Evolutionary conservation across 1,140 invertebrate genomes (phyloP), one percentile per base, ranked within the genome.

Genomic region (Eumaeus atala): DNA sequence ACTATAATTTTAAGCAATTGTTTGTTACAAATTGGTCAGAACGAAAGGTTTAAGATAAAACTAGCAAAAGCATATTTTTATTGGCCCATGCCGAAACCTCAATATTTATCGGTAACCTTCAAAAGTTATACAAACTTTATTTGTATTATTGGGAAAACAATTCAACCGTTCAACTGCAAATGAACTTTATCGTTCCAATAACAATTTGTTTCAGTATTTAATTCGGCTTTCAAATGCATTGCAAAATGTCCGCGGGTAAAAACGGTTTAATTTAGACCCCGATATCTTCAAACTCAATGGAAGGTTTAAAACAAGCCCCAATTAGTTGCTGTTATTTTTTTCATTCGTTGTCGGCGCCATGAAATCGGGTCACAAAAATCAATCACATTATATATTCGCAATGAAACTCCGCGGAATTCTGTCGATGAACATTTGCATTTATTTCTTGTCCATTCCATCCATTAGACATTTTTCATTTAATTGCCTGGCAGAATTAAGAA

Each of bases 361-460:
- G n/a, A 44, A 44, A 44, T 44, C 40, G 17, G 40, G 40, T 44
- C 40, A 14, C 40, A 44, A 44, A 44, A 44, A 44, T 44, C 40
- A 44, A 44, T 44, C 40, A 16, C 40, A 44, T 44, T 44, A 16
- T 17, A 17, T 14, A 44, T 44, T 44, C 40, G 7, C 14, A 16
- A 9, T 44, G 6, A 44, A 37, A 37, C 3, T 37, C 21, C 6
- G 21, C 21, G 21, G 21, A 28, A 28, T 28, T 28, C 21, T 28
- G 6, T 28, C 21, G 21, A 6, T 28, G 21, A 28, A 28, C 21
- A 3, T 28, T 28, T 3, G 21, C 21, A 3, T 3, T 28, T 28
- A 28, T 2, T 6, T 28, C 2, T 28, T 28, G 2, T 28, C 21
- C 21, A 28, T 2, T 28, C 6, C 6, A 3, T 28, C 21, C 21